Percentiles rank a stretch among this genome's conserved stretches.
These are phyloP conservation scores for Prionchulus punctatus DNA, from an alignment of 2,888 invertebrate genomes.

Conservation along the genomic window DNA sequence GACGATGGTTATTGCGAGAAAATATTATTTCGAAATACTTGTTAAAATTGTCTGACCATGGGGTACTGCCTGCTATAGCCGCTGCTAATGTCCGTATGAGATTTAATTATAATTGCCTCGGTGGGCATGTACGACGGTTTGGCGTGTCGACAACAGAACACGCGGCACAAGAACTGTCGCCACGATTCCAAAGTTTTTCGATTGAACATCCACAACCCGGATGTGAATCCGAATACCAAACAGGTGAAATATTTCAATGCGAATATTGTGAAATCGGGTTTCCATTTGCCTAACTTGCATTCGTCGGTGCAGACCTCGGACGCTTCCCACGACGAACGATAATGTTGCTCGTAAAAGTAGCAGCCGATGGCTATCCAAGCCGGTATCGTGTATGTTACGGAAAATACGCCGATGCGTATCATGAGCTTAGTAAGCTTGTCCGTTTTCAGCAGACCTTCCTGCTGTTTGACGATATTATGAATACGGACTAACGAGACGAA, in stretches of 20 bases:
- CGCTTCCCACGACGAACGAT: slow-evolving; percentile 52
- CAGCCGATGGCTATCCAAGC: slow-evolving; percentile 28
- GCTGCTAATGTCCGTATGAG: slow-evolving; percentile 8
- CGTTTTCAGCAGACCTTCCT: slow-evolving; percentile 78
- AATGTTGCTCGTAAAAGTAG: slow-evolving; percentile 67
- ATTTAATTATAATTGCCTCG: slow-evolving; percentile 12
- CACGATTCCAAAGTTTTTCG: slow-evolving; percentile 81
- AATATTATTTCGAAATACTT: no score
- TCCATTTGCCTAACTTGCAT: slow-evolving; percentile 1
- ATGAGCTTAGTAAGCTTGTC: slow-evolving; percentile 65
- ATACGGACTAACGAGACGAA: slow-evolving; percentile 83
- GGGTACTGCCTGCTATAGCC: slow-evolving; percentile 7
- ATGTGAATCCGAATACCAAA: slow-evolving; percentile 79
- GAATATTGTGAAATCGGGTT: slow-evolving; percentile 22
- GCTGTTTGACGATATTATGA: slow-evolving; percentile 52
- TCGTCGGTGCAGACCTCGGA: slow-evolving; percentile 9
- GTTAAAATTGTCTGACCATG: no score
- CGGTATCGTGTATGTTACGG: slow-evolving; percentile 64
- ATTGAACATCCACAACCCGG: slow-evolving; percentile 92
- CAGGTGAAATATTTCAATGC: slow-evolving; percentile 63
- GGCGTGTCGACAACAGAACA: slow-evolving; percentile 5
- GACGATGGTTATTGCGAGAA: no score
- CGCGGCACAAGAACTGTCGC: slow-evolving; percentile 39
- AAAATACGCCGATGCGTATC: slow-evolving; percentile 68
- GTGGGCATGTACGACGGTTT: slow-evolving; percentile 12